Conservation (phyloP, 2,113 vertebrate genomes). For the Trichomycterus rosablanca region DNA sequence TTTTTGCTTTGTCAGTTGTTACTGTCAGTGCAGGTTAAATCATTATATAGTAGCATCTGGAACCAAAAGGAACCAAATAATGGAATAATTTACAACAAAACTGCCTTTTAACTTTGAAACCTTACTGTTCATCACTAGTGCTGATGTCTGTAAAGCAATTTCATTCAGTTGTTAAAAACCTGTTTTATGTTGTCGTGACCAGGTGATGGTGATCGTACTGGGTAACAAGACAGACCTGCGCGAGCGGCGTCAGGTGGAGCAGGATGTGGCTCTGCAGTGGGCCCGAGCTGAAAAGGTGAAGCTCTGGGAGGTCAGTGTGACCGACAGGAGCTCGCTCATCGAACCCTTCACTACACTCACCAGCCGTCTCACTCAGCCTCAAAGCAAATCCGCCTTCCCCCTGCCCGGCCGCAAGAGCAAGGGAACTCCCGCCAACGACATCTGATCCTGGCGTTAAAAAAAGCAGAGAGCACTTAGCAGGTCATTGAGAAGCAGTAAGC, state of each 20-base stretch:
- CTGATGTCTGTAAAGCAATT: too few species aligned
- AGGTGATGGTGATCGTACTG: slow-evolving; percentile 85
- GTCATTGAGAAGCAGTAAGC: too few species aligned
- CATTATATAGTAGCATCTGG: too few species aligned
- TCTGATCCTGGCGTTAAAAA: slow-evolving; percentile 52
- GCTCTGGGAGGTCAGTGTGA: slow-evolving; percentile 91
- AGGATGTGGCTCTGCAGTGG: slow-evolving; percentile 85
- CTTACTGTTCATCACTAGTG: too few species aligned
- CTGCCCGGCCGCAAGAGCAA: slow-evolving; percentile 88
- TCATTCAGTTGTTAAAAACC: too few species aligned
- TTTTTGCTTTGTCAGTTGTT: too few species aligned
- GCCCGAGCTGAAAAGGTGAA: slow-evolving; percentile 83
- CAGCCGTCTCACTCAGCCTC: slow-evolving; percentile 87
- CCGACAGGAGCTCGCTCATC: slow-evolving; percentile 78
- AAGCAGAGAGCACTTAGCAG: too few species aligned
- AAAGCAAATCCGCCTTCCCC: slow-evolving; percentile 89
- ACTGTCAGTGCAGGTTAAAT: too few species aligned
- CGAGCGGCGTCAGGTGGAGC: slow-evolving; percentile 82
- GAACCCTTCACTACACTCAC: slow-evolving; percentile 89
- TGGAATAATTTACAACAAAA: too few species aligned
- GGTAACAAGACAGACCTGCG: slow-evolving; percentile 87
- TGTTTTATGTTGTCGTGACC: too few species aligned
- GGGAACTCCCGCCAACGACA: slow-evolving; percentile 78
- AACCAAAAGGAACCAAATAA: too few species aligned
- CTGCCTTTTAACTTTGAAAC: too few species aligned